Percentiles rank a stretch among this genome's conserved stretches.
Evolutionary conservation across 2,888 invertebrate genomes (phyloP).

Genomic region (Oegoconia quadripuncta): DNA sequence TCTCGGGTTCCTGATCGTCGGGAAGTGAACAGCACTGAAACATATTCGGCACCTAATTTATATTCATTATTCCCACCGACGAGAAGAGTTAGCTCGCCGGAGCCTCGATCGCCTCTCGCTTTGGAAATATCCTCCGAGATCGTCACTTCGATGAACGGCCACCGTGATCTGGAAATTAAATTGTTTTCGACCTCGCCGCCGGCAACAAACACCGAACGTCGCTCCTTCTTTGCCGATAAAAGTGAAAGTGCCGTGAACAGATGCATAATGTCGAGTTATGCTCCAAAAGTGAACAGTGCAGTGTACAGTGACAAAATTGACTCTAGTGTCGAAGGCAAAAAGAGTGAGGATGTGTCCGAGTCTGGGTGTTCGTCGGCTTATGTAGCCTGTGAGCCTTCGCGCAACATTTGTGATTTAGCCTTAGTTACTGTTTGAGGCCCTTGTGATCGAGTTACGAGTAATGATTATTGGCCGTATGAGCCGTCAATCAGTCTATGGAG

Average conservation of each 20-base stretch:
- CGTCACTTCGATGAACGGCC: slow-evolving; percentile 87
- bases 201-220: slow-evolving; percentile 63
- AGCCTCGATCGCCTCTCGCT: slow-evolving; percentile 64
- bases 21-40: slow-evolving; percentile 52
- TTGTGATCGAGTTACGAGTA: slow-evolving; percentile 49
- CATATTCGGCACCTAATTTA: slow-evolving; percentile 64
- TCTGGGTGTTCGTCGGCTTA: slow-evolving; percentile 54
- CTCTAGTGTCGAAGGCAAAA: slow-evolving; percentile 51
- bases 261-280: slow-evolving; percentile 55
- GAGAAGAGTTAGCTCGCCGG: slow-evolving; percentile 59
- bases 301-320: slow-evolving; percentile 59
- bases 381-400: slow-evolving; percentile 51
- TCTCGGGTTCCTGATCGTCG: slow-evolving; percentile 65
- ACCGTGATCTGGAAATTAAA: slow-evolving; percentile 88
- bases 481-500: slow-evolving; percentile 51
- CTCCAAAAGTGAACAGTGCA: slow-evolving; percentile 66
- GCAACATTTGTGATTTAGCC: slow-evolving; percentile 76
- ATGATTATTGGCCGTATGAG: slow-evolving; percentile 48
- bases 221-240: slow-evolving; percentile 72
- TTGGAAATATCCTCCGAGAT: slow-evolving; percentile 88
- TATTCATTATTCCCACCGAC: slow-evolving; percentile 71
- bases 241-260: slow-evolving; percentile 73
- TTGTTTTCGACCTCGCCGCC: slow-evolving; percentile 83
- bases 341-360: slow-evolving; percentile 60
- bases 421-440: slow-evolving; percentile 73